Evolutionary conservation across 1,140 invertebrate genomes (phyloP).

Genomic region (Stegodyphus dumicola): DNA sequence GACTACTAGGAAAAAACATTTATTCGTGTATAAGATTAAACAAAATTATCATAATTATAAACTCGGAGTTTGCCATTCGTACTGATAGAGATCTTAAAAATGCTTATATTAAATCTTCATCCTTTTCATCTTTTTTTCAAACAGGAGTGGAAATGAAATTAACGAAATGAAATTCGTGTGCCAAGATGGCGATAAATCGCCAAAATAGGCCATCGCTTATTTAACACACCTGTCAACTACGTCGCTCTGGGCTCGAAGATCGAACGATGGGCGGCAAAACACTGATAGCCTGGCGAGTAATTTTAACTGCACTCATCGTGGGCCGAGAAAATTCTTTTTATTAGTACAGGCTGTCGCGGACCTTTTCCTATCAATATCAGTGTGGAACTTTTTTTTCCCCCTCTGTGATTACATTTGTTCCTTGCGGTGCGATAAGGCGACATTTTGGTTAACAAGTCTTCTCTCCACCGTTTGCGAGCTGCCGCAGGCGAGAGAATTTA

Average conservation of each 20-base stretch:
- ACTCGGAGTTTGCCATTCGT: no score
- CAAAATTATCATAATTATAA: no score
- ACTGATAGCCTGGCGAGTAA: constrained; percentile 30
- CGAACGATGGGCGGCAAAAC: constrained; percentile 26
- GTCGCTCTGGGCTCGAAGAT: constrained; percentile 20
- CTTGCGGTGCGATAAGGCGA: constrained; percentile 13
- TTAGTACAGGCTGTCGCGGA: constrained; percentile 3
- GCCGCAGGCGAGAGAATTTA: not conserved
- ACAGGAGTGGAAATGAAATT: not conserved
- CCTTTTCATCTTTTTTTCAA: no score
- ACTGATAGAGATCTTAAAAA: no score
- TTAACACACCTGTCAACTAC: constrained; percentile 27
- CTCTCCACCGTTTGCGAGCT: not conserved
- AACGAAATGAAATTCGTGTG: not conserved
- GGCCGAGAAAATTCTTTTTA: constrained; percentile 1
- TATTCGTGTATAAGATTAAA: no score
- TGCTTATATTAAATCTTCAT: no score
- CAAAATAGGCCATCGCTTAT: constrained; percentile 35
- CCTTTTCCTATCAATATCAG: not conserved
- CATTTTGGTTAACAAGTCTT: constrained; percentile 10
- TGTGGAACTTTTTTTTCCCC: not conserved
- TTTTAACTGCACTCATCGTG: constrained; percentile 17
- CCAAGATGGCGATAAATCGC: constrained; percentile 29
- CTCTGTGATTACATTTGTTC: not conserved
- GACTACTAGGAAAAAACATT: no score